Conservation (phyloP, 2,888 invertebrate genomes). For the Thymelicus sylvestris region DNA sequence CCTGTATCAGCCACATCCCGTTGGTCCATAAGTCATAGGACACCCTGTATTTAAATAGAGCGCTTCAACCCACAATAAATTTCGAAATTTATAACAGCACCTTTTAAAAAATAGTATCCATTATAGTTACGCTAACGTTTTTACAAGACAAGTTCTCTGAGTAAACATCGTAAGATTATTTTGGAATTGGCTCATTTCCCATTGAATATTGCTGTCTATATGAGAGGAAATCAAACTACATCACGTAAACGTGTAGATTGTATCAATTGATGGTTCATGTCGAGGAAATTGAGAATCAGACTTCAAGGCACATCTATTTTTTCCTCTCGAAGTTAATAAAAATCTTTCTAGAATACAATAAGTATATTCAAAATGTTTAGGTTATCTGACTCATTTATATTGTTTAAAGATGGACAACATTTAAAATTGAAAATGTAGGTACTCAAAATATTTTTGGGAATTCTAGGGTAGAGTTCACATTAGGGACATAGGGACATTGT, state of each 20-base stretch:
- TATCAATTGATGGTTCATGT: neutral
- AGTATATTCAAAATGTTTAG: too few relatives aligned
- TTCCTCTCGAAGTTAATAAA: neutral
- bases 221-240: constrained; percentile 7
- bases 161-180: neutral
- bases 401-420: neutral
- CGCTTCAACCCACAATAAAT: too few relatives aligned
- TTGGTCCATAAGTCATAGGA: too few relatives aligned
- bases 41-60: too few relatives aligned
- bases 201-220: neutral
- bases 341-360: too few relatives aligned
- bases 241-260: neutral
- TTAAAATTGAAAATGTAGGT: neutral
- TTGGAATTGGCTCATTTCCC: neutral
- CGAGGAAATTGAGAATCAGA: constrained; percentile 1
- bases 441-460: too few relatives aligned
- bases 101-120: neutral
- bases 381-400: too few relatives aligned
- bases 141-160: neutral
- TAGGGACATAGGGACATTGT: too few relatives aligned
- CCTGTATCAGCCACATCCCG: too few relatives aligned
- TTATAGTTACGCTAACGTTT: too few relatives aligned
- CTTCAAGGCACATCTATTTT: neutral
- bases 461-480: too few relatives aligned
- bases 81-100: too few relatives aligned